Conservation (phyloP, 2,888 invertebrate species). For the Cerceris ruficornis region DNA sequence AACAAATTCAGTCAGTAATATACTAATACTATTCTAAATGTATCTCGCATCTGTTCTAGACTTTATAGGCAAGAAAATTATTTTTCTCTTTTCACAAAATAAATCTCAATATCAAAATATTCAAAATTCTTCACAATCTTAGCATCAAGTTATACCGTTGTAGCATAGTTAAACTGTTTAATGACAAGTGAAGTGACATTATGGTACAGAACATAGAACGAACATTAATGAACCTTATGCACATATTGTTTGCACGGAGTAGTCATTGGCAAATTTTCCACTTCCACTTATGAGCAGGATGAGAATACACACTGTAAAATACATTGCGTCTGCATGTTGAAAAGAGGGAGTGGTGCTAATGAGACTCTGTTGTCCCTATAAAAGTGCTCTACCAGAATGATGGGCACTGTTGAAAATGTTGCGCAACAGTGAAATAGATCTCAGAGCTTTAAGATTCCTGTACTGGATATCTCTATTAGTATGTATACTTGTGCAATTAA, state of each 20-base stretch:
- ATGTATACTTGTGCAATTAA: conserved; percentile 23
- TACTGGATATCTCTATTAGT: conserved; percentile 27
- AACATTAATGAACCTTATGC: background rate
- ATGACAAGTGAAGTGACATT: background rate
- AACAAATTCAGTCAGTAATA: no score
- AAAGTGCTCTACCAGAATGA: conserved; percentile 35
- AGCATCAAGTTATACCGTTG: background rate
- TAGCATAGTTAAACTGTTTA: background rate
- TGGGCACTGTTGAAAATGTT: conserved; percentile 51
- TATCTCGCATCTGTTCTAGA: no score
- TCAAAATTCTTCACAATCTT: no score
- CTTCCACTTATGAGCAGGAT: conserved; percentile 57
- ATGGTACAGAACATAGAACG: background rate
- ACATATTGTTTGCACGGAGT: conserved; percentile 12
- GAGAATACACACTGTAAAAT: conserved; percentile 53
- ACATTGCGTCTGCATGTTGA: conserved; percentile 13
- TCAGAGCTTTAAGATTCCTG: conserved; percentile 18
- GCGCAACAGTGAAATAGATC: conserved; percentile 21
- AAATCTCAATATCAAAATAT: no score
- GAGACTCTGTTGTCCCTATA: conserved; percentile 46
- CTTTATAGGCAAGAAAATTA: no score
- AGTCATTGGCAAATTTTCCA: conserved; percentile 58
- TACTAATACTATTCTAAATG: no score
- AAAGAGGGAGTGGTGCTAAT: conserved; percentile 53
- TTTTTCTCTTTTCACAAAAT: no score